phyloP scores from a whole-genome alignment of 2,797 vertebrate genomes.

The Hafferia zeledoni region DNA sequence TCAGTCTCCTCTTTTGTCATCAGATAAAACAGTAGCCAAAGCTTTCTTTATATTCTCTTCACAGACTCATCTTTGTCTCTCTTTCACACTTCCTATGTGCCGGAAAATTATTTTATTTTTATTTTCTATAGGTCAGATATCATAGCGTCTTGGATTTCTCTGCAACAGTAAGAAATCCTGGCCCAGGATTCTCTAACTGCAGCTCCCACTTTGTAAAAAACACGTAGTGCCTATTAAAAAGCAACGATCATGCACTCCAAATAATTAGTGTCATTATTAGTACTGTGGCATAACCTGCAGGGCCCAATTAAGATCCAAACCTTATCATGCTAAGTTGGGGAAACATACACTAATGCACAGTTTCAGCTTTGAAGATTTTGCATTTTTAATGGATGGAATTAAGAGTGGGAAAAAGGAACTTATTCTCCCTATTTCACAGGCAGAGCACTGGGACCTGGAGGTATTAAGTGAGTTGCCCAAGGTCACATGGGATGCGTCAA shows the following conservation, averaged over 20 bases:
- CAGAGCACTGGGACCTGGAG: not conserved
- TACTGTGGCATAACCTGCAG: constrained; percentile 39
- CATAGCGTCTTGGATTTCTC: not conserved
- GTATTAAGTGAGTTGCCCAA: not conserved
- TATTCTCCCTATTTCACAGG: constrained; percentile 2
- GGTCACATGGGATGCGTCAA: not conserved
- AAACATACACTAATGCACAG: not conserved
- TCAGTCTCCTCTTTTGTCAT: not conserved
- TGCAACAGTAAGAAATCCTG: not conserved
- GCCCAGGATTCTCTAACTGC: not conserved
- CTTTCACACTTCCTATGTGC: not conserved
- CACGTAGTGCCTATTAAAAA: constrained; percentile 1
- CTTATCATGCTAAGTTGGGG: not conserved
- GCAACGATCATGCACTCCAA: not conserved
- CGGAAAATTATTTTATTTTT: not conserved
- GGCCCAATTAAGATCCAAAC: constrained; percentile 46
- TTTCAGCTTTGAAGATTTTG: constrained; percentile 54
- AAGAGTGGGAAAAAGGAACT: constrained; percentile 19
- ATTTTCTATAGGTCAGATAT: not conserved
- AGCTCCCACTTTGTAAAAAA: not conserved
- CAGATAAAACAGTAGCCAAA: not conserved
- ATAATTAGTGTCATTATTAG: constrained; percentile 56
- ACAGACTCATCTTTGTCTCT: not conserved
- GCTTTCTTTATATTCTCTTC: not conserved
- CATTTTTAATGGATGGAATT: constrained; percentile 49